Evolutionary conservation across 2,888 invertebrate species (phyloP).

Genomic region (Ophion ellenae): DNA sequence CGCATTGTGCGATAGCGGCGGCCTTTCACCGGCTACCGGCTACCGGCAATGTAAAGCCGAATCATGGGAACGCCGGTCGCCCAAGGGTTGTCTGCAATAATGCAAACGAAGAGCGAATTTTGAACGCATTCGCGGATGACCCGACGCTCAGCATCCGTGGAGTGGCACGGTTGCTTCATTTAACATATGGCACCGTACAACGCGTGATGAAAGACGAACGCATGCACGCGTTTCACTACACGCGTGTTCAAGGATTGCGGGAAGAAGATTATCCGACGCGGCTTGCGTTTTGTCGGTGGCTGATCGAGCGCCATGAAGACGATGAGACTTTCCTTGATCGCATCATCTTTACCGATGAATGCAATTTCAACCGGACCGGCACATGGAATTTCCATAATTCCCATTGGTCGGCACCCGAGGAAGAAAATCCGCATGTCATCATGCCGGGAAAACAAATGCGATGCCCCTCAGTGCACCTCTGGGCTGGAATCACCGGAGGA

Average conservation of each 20-base stretch:
- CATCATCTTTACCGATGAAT: neutral
- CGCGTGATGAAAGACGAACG: neutral
- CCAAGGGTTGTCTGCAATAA: neutral
- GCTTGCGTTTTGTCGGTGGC: no score
- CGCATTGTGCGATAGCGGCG: neutral
- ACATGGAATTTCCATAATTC: neutral
- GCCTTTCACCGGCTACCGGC: neutral
- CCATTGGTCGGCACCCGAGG: neutral
- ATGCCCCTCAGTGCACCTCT: neutral
- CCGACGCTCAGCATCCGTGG: neutral
- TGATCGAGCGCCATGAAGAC: no score
- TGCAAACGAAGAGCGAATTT: neutral
- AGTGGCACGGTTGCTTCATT: neutral
- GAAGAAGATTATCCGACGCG: constrained; percentile 7
- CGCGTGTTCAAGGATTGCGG: neutral
- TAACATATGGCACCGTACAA: neutral
- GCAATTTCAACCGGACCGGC: neutral
- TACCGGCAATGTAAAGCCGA: neutral
- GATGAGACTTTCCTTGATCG: no score
- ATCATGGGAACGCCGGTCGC: neutral
- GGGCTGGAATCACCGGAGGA: neutral
- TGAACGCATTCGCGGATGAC: neutral
- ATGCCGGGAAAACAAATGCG: neutral
- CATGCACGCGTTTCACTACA: neutral
- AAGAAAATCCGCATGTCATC: neutral